Conservation (phyloP, 35 echinoderm and acorn worm genomes). For the Lytechinus pictus region DNA sequence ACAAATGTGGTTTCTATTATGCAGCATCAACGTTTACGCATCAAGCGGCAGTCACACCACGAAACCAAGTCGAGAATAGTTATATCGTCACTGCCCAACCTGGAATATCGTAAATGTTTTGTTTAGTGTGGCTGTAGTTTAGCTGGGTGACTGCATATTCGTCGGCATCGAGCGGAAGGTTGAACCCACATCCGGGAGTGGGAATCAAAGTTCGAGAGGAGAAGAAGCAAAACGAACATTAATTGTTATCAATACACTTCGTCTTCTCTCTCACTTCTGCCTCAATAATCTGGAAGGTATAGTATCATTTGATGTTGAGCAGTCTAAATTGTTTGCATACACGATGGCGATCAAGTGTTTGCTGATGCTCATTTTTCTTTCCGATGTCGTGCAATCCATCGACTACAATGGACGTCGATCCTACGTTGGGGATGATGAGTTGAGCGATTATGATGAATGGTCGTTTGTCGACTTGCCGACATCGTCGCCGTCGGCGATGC, state of each 20-base stretch:
- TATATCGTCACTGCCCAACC: no score
- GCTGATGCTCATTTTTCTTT: neutral
- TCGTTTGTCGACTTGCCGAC: neutral
- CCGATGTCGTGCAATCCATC: neutral
- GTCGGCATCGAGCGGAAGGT: neutral
- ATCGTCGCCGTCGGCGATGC: neutral
- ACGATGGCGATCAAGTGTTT: slow-evolving; percentile 1
- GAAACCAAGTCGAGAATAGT: no score
- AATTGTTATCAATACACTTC: neutral
- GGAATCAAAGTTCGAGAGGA: neutral
- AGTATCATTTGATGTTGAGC: neutral
- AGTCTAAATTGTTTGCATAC: neutral
- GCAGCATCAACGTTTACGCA: no score
- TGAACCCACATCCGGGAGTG: neutral
- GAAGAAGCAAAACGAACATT: neutral
- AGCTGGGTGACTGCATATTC: no score
- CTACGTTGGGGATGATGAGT: neutral
- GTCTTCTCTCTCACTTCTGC: neutral
- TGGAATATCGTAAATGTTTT: no score
- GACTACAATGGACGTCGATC: neutral
- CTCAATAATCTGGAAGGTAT: neutral
- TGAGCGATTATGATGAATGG: neutral
- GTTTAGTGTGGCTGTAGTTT: no score
- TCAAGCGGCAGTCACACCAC: no score
- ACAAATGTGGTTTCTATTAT: no score